These are phyloP conservation scores for Tricholauxania praeusta DNA, from an alignment of 2,888 invertebrate species.

Conservation along the genomic window DNA sequence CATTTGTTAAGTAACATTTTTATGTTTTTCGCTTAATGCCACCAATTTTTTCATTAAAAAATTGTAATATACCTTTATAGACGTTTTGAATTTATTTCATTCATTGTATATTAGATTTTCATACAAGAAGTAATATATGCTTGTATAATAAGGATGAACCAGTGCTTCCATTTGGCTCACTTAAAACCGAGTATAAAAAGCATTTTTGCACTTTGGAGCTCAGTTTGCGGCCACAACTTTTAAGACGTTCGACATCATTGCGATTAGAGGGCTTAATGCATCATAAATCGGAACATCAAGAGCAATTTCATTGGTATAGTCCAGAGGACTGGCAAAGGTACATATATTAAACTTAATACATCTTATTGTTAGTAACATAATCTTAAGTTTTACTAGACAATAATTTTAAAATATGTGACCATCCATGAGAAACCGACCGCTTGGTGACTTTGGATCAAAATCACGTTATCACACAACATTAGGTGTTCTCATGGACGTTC, in stretches of 20 bases:
- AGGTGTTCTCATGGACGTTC: too few relatives aligned
- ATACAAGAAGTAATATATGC: slow-evolving; percentile 62
- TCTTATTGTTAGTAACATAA: not conserved
- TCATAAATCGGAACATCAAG: slow-evolving; percentile 63
- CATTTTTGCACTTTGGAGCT: slow-evolving; percentile 49
- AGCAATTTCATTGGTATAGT: slow-evolving; percentile 64
- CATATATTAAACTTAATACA: not conserved
- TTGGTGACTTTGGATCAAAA: not conserved
- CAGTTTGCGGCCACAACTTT: slow-evolving; percentile 49
- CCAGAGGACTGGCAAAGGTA: slow-evolving; percentile 63
- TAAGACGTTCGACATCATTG: slow-evolving; percentile 63
- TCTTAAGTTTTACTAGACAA: too few relatives aligned
- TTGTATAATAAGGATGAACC: slow-evolving; percentile 59
- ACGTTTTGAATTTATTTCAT: too few relatives aligned
- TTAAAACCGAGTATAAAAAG: slow-evolving; percentile 60
- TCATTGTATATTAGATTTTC: slow-evolving; percentile 47
- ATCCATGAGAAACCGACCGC: not conserved
- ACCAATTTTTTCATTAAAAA: too few relatives aligned
- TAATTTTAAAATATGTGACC: too few relatives aligned
- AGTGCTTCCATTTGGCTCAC: slow-evolving; percentile 56
- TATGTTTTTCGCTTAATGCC: too few relatives aligned
- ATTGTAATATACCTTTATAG: not conserved
- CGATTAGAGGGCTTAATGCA: slow-evolving; percentile 65
- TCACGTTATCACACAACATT: too few relatives aligned
- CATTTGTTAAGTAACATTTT: too few relatives aligned